Conservation (phyloP, 2,888 invertebrate species). For the Amiota mariae region DNA sequence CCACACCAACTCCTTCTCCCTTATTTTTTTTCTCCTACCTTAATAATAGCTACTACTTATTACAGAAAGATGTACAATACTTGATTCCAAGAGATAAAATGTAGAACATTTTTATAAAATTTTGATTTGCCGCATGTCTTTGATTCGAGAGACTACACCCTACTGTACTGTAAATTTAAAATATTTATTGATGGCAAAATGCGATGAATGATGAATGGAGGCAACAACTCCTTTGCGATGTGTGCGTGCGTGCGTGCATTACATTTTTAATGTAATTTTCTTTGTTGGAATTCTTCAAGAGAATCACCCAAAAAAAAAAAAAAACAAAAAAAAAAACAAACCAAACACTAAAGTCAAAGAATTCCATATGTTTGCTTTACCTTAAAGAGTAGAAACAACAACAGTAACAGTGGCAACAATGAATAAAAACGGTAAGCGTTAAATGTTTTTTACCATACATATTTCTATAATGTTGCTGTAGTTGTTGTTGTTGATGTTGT, state of each 20-base stretch:
- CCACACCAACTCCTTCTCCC: too few species aligned
- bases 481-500: background rate
- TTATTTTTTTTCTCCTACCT: too few species aligned
- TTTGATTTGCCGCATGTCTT: too few species aligned
- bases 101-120: too few species aligned
- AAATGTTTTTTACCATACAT: constrained; percentile 9
- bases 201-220: too few species aligned
- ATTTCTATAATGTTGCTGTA: background rate
- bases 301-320: constrained; percentile 3
- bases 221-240: background rate
- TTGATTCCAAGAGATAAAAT: too few species aligned
- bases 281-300: background rate
- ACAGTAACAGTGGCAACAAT: background rate
- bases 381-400: background rate
- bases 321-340: too few species aligned
- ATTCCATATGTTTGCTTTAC: background rate
- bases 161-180: too few species aligned
- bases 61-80: too few species aligned
- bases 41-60: too few species aligned
- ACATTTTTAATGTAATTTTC: background rate
- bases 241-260: constrained; percentile 5
- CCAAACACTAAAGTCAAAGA: constrained; percentile 12
- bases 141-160: too few species aligned
- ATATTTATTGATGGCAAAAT: too few species aligned
- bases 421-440: constrained; percentile 4